Evolutionary conservation across 1,140 invertebrate species (phyloP).

Genomic region (Pectinophora gossypiella): DNA sequence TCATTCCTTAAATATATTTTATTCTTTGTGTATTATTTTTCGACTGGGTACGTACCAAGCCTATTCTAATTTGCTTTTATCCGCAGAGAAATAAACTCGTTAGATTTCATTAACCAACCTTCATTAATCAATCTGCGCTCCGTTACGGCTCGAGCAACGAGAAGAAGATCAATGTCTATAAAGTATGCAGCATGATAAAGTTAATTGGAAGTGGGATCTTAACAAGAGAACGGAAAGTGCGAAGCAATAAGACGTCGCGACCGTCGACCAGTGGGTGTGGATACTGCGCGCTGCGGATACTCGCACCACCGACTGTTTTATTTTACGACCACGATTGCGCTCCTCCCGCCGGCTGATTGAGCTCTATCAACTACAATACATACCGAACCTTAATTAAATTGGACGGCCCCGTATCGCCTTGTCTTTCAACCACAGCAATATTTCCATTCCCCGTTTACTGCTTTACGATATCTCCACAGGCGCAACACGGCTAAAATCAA

Average conservation of each 20-base stretch:
- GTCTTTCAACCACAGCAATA: constrained; percentile 18
- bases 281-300: neutral
- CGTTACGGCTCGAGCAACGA: neutral
- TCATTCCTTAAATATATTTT: too few relatives aligned
- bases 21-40: too few relatives aligned
- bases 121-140: neutral
- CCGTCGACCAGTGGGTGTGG: constrained; percentile 11
- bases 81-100: neutral
- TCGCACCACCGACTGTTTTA: constrained; percentile 20
- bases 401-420: constrained; percentile 14
- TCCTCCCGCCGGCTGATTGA: constrained; percentile 4
- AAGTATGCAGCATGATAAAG: constrained; percentile 4
- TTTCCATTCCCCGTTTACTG: constrained; percentile 23
- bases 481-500: constrained; percentile 9
- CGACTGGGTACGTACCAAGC: too few relatives aligned
- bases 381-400: constrained; percentile 26
- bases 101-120: neutral
- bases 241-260: neutral
- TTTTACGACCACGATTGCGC: constrained; percentile 27
- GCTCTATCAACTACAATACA: constrained; percentile 21
- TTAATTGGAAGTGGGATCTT: constrained; percentile 11
- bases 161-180: constrained; percentile 1
- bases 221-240: constrained; percentile 1
- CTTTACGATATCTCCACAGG: constrained; percentile 23
- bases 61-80: neutral